Evolutionary conservation across 2,888 invertebrate genomes (phyloP).

Genomic region (Leucophenga maculata): DNA sequence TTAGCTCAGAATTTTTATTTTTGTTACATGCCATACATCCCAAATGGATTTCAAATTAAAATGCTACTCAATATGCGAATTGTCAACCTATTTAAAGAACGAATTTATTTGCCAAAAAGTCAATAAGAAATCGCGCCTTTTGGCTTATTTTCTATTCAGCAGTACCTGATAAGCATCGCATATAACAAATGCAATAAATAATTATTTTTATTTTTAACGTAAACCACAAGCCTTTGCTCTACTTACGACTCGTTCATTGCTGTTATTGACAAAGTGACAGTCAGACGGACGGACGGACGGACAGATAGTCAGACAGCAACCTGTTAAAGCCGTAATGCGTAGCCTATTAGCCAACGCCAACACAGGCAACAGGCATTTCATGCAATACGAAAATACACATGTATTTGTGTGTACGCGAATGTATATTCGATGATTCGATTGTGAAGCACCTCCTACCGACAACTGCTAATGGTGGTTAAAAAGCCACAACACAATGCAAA

Average conservation of each 20-base stretch:
- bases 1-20: no score
- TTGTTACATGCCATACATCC: no score
- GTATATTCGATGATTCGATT: background rate
- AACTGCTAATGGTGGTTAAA: constrained; percentile 15
- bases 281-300: background rate
- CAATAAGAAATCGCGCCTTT: no score
- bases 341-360: constrained; percentile 2
- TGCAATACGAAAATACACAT: constrained; percentile 10
- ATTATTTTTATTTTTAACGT: no score
- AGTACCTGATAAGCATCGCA: no score
- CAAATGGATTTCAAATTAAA: no score
- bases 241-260: background rate
- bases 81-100: no score
- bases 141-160: no score
- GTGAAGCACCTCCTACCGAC: constrained; percentile 19
- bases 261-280: background rate
- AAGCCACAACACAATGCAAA: constrained; percentile 23
- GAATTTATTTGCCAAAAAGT: no score
- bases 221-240: background rate
- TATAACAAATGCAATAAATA: no score
- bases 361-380: background rate
- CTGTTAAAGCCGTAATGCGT: constrained; percentile 37
- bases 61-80: no score
- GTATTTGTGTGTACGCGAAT: constrained; percentile 25
- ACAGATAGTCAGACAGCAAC: constrained; percentile 30